Evolutionary conservation across 2,888 invertebrate genomes (phyloP).

Genomic region (Reticulitermes lucifugus): DNA sequence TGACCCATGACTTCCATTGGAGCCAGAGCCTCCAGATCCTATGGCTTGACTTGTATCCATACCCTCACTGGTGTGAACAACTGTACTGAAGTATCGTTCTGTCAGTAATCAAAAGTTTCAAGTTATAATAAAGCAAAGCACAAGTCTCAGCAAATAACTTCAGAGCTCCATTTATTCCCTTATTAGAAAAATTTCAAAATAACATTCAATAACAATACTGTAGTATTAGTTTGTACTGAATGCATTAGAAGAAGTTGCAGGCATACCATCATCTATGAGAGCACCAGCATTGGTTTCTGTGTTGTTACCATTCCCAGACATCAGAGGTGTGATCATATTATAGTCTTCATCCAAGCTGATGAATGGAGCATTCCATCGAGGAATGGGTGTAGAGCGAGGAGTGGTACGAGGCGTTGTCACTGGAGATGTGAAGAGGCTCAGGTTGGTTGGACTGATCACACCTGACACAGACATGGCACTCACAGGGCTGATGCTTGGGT

Average conservation of each 20-base stretch:
- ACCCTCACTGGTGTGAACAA: conserved; percentile 67
- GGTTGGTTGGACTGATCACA: conserved; percentile 88
- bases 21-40: conserved; percentile 53
- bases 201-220: too few relatives aligned
- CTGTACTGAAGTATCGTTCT: conserved; percentile 70
- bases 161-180: too few relatives aligned
- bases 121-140: too few relatives aligned
- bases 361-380: conserved; percentile 90
- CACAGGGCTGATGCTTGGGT: conserved; percentile 87
- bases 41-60: conserved; percentile 63
- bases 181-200: too few relatives aligned
- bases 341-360: conserved; percentile 94
- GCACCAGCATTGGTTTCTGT: conserved; percentile 77
- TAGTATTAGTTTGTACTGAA: background rate
- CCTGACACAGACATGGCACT: conserved; percentile 80
- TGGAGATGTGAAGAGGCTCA: conserved; percentile 83
- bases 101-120: conserved; percentile 52
- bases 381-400: conserved; percentile 69
- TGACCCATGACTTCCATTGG: conserved; percentile 52
- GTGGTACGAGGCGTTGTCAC: conserved; percentile 78
- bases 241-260: conserved; percentile 12
- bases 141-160: too few relatives aligned
- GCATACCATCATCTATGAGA: conserved; percentile 82
- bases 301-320: conserved; percentile 67
- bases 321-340: conserved; percentile 87